phyloP scores from a whole-genome alignment of 2,113 vertebrate genomes.

The Eublepharis macularius region DNA sequence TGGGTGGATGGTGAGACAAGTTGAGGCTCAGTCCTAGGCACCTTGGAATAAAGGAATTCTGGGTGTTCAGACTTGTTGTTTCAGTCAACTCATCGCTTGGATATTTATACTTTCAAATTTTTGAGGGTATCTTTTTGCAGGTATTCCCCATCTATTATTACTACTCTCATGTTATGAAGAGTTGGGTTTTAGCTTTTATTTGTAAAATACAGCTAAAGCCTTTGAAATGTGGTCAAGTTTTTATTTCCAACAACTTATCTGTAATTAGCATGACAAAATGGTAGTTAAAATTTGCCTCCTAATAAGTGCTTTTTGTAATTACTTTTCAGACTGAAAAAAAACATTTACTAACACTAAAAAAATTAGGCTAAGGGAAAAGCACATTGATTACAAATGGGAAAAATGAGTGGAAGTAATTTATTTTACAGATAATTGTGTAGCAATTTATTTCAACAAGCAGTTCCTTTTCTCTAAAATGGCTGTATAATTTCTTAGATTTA shows the following conservation, averaged over 20 bases:
- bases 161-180: not conserved
- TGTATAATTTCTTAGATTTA: constrained; percentile 32
- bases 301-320: constrained; percentile 27
- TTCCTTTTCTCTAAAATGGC: constrained; percentile 45
- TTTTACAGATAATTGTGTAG: constrained; percentile 54
- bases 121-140: too few species aligned
- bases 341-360: not conserved
- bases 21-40: not conserved
- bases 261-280: not conserved
- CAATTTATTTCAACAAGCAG: constrained; percentile 47
- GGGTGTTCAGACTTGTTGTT: not conserved
- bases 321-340: constrained; percentile 9
- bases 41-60: not conserved
- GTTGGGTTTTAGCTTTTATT: not conserved
- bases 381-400: constrained; percentile 28
- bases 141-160: not conserved
- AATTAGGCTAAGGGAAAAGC: not conserved
- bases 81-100: not conserved
- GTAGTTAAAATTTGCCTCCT: constrained; percentile 18
- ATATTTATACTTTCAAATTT: not conserved
- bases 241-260: not conserved
- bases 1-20: not conserved
- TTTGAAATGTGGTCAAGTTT: not conserved
- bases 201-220: not conserved
- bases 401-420: constrained; percentile 59